phyloP scores from a whole-genome alignment of 2,797 vertebrate species.

The Phataginus tetradactyla region DNA sequence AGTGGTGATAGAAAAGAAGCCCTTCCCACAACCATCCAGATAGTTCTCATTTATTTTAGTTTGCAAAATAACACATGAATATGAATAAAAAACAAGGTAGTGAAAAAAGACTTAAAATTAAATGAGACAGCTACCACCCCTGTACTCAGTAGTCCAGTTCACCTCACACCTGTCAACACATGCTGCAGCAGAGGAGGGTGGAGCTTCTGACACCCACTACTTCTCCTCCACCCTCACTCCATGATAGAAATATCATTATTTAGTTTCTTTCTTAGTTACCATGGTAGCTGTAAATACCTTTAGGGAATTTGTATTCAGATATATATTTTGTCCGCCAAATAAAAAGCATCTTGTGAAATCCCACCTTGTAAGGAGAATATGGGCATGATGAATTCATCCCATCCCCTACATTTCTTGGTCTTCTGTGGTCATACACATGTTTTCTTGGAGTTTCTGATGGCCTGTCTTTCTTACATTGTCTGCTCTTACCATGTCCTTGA shows the following conservation, averaged over 20 bases:
- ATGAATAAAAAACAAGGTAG: neutral
- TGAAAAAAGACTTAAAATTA: neutral
- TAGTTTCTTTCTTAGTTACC: neutral
- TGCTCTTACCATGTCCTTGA: neutral
- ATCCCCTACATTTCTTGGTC: neutral
- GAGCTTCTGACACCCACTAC: accelerated
- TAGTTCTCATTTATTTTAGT: neutral
- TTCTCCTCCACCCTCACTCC: accelerated
- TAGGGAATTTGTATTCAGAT: neutral
- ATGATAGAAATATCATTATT: accelerated
- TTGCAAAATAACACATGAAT: neutral
- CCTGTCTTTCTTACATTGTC: neutral
- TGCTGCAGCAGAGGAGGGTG: neutral
- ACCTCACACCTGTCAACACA: accelerated
- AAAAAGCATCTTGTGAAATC: neutral
- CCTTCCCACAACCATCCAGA: neutral
- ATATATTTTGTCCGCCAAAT: neutral
- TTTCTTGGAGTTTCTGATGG: neutral
- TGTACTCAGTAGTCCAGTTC: accelerated
- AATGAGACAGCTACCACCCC: too few species aligned
- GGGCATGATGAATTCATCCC: neutral
- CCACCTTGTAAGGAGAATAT: neutral
- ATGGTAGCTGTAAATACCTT: neutral
- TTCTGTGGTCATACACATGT: neutral
- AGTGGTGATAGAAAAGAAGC: neutral